Evolutionary conservation across 2,888 invertebrate species (phyloP), one percentile per base, ranked within the genome.

Genomic region (Peribatodes rhomboidaria): DNA sequence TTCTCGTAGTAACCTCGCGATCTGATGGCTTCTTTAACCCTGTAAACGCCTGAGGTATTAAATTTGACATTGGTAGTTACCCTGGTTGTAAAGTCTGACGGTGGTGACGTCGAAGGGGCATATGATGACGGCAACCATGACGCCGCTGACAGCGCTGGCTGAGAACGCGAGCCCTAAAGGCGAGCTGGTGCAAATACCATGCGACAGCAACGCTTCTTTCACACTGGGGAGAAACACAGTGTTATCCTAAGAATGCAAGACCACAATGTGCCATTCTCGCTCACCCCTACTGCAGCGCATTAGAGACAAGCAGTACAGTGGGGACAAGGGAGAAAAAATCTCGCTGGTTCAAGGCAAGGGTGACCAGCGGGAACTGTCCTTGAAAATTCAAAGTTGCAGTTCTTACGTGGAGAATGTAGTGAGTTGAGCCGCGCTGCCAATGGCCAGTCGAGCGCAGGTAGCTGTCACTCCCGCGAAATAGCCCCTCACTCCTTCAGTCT

Each of bases 51-150:
- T 56, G 4, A 9, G 44, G 31, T 27, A 9, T 55, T 55, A 55
- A 22, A 2, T 11, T 18, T 18, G 2, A 41, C 41, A 7, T 42
- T 22, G 11, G 22, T 76, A 81, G 84, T 85, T 93, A 95, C 97
- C 96, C 95, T 98, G 98, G 89, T 98, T 98, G 83, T 97, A 98
- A 65, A 98, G 94, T 71, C 98, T 94, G n/a, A 98, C 97, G 49
- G 97, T 95, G 71, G 97, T 94, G 35, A 98, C 96, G 86, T 98
- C 98, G 80, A 98, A 96, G 0, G 98, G 98, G 61, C 98, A 97
- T 94, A 98, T 97, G 67, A 95, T 94, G 0, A 96, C 74, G 6
- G 96, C 96, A 22, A 98, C 95, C 47, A 95, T 95, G 39, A 96
- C 89, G 0, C 98, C 98, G 67, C 97, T 97, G 18, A 97, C 87